phyloP scores from a whole-genome alignment of 2,888 invertebrate species.

The Cantharis flavilabris region DNA sequence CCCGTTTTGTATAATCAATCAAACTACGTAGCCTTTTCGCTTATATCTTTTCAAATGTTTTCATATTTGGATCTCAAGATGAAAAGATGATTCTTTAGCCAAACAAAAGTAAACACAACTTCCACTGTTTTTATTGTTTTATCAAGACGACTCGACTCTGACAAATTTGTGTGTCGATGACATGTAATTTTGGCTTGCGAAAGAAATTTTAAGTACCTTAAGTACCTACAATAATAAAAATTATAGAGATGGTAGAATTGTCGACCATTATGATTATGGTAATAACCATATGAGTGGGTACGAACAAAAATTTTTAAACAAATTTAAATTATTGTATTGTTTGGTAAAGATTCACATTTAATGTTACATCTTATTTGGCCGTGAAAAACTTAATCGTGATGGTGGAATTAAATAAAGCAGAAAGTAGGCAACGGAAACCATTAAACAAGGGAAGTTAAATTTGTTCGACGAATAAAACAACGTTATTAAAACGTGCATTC shows the following conservation, averaged over 20 bases:
- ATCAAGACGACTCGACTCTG: not conserved
- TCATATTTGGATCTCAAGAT: constrained; percentile 15
- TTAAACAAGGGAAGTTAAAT: constrained; percentile 36
- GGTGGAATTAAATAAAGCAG: constrained; percentile 4
- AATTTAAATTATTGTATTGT: not conserved
- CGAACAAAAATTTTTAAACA: not conserved
- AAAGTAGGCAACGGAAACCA: constrained; percentile 37
- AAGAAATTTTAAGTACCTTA: not conserved
- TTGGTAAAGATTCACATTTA: not conserved
- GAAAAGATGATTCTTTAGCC: constrained; percentile 4
- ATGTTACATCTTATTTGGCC: constrained; percentile 3
- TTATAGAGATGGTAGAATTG: not conserved
- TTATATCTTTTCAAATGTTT: constrained; percentile 15
- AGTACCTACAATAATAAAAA: not conserved
- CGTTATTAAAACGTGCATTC: constrained; percentile 27
- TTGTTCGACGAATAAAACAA: constrained; percentile 36
- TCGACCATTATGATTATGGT: not conserved
- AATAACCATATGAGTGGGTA: not conserved
- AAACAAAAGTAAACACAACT: not conserved
- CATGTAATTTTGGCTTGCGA: not conserved
- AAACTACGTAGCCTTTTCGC: constrained; percentile 16
- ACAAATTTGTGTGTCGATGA: not conserved
- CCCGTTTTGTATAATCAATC: constrained; percentile 17
- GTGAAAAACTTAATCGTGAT: constrained; percentile 2
- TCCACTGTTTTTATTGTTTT: not conserved